phyloP scores from a whole-genome alignment of 2,113 vertebrate genomes.

The Corapipo altera region DNA sequence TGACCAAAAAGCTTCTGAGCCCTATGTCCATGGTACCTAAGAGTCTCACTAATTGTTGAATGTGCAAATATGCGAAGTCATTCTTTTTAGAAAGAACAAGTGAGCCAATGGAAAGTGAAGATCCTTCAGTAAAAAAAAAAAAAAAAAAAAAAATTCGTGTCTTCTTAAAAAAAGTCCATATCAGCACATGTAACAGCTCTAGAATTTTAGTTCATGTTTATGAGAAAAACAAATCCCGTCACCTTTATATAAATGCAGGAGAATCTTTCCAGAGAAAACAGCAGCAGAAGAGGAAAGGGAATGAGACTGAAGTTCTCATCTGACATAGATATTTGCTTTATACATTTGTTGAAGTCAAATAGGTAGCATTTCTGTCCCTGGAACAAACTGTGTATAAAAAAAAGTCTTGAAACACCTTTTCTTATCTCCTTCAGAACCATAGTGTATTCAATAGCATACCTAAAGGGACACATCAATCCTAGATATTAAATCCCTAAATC shows the following conservation, averaged over 20 bases:
- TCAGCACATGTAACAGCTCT: neutral
- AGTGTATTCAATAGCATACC: neutral
- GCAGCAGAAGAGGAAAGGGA: neutral
- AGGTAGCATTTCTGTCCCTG: neutral
- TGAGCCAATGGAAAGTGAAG: neutral
- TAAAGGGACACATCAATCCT: neutral
- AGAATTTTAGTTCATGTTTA: neutral
- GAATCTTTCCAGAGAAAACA: neutral
- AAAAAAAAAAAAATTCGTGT: neutral
- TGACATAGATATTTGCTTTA: neutral
- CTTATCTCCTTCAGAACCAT: neutral
- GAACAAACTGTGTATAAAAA: neutral
- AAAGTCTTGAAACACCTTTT: neutral
- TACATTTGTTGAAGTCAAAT: neutral
- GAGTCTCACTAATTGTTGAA: neutral
- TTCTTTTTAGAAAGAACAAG: neutral
- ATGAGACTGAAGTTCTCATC: neutral
- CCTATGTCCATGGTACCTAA: neutral
- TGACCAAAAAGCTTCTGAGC: neutral
- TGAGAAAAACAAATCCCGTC: neutral
- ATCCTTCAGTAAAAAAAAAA: neutral
- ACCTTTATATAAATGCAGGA: neutral
- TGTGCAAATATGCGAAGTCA: neutral
- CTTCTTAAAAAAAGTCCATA: neutral
- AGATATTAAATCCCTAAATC: neutral